Evolutionary conservation across 2,888 invertebrate species (phyloP).

Genomic region (Agrilus biguttatus): DNA sequence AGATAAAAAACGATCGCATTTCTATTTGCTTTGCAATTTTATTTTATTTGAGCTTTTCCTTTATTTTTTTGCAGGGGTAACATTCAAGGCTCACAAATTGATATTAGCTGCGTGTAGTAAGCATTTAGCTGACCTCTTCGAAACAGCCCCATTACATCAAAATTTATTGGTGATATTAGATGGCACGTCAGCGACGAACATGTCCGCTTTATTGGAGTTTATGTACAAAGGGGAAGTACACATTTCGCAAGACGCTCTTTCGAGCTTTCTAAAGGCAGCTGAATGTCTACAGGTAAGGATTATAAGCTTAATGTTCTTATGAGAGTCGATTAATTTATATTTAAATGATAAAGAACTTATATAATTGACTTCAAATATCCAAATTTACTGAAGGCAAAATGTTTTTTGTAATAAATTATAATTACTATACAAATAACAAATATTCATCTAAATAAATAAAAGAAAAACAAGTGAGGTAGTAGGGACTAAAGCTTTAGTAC

Average conservation of each 20-base stretch:
- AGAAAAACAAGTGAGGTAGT: no score
- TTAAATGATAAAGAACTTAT: no score
- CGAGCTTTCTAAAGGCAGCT: constrained; percentile 82
- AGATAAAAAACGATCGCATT: neutral
- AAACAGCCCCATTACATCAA: constrained; percentile 68
- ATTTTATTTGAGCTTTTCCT: constrained; percentile 1
- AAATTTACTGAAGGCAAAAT: no score
- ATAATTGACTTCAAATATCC: no score
- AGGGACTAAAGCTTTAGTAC: no score
- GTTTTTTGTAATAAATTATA: no score
- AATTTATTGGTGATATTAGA: constrained; percentile 78
- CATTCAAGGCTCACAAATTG: constrained; percentile 82
- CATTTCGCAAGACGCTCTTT: constrained; percentile 81
- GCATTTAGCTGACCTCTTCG: constrained; percentile 83
- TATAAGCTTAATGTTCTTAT: no score
- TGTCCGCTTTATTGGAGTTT: constrained; percentile 81
- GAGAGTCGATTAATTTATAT: no score
- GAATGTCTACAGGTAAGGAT: constrained; percentile 71
- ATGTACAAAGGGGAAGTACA: constrained; percentile 93
- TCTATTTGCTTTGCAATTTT: neutral
- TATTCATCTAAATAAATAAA: no score
- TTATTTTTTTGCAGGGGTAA: constrained; percentile 51
- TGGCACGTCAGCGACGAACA: constrained; percentile 78
- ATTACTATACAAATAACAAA: no score
- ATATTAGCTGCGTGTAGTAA: constrained; percentile 88